Evolutionary conservation across 1,140 invertebrate genomes (phyloP).

Genomic region (Geopemphigus sp.): DNA sequence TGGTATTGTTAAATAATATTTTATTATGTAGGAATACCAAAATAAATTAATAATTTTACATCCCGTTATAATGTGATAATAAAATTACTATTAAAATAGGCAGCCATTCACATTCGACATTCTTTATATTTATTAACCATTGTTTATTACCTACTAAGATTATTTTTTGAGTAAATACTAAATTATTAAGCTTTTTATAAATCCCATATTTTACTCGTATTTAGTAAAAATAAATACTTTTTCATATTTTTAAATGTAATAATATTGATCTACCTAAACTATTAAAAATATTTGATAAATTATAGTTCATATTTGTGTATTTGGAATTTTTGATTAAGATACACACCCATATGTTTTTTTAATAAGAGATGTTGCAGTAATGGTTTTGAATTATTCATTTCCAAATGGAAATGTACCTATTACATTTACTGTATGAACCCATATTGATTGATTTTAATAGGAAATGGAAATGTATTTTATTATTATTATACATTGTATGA

Average conservation of each 20-base stretch:
- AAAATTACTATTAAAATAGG: no score
- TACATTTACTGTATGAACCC: neutral
- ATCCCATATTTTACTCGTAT: neutral
- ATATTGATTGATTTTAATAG: neutral
- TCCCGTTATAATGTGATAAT: no score
- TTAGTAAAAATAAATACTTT: conserved; percentile 5
- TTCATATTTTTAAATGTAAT: neutral
- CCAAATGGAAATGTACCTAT: conserved; percentile 7
- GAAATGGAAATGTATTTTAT: neutral
- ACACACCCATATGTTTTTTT: conserved; percentile 15
- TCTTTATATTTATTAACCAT: neutral
- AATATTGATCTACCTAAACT: neutral
- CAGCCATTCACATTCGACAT: no score
- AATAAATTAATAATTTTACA: no score
- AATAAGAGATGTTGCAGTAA: neutral
- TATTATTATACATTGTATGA: neutral
- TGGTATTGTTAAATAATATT: no score
- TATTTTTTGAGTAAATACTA: neutral
- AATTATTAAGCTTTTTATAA: neutral
- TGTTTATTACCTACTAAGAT: neutral
- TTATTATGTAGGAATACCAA: no score
- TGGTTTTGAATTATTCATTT: conserved; percentile 37
- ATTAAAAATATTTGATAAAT: neutral
- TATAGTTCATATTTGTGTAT: neutral
- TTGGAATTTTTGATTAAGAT: neutral